Percentiles rank a stretch among this genome's conserved stretches.
Conservation (phyloP, 2,888 invertebrate species). For the Perizoma flavofasciatum region DNA sequence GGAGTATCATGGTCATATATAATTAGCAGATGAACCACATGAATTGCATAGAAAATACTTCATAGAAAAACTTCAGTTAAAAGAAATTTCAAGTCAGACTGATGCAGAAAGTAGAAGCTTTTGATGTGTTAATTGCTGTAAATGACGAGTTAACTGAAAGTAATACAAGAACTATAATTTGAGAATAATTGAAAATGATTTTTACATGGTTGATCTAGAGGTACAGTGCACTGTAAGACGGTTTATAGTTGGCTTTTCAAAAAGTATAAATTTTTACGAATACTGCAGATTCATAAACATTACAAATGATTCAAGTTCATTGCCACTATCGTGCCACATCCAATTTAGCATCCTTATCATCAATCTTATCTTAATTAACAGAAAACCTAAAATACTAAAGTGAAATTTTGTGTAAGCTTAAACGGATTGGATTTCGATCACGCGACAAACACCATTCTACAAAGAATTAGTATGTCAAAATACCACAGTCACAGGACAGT, state of each 20-base stretch:
- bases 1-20: slow-evolving; percentile 10
- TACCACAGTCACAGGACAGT: slow-evolving; percentile 25
- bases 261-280: too few relatives aligned
- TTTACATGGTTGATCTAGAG: too few relatives aligned
- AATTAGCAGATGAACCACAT: background rate
- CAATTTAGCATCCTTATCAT: background rate
- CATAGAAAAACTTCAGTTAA: background rate
- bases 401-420: slow-evolving; percentile 28
- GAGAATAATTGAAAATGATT: too few relatives aligned
- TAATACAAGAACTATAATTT: too few relatives aligned
- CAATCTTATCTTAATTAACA: slow-evolving; percentile 22
- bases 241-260: too few relatives aligned
- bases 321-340: background rate
- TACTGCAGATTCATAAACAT: too few relatives aligned
- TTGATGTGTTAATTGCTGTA: too few relatives aligned
- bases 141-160: too few relatives aligned
- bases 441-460: slow-evolving; percentile 27
- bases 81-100: background rate
- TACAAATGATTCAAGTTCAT: background rate
- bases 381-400: slow-evolving; percentile 22
- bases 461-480: slow-evolving; percentile 23
- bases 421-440: slow-evolving; percentile 35
- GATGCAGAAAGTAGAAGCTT: too few relatives aligned
- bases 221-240: too few relatives aligned
- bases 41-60: too few relatives aligned